These are phyloP conservation scores for Xerus inauris DNA, from an alignment of 2,113 vertebrate genomes.

Conservation along the genomic window DNA sequence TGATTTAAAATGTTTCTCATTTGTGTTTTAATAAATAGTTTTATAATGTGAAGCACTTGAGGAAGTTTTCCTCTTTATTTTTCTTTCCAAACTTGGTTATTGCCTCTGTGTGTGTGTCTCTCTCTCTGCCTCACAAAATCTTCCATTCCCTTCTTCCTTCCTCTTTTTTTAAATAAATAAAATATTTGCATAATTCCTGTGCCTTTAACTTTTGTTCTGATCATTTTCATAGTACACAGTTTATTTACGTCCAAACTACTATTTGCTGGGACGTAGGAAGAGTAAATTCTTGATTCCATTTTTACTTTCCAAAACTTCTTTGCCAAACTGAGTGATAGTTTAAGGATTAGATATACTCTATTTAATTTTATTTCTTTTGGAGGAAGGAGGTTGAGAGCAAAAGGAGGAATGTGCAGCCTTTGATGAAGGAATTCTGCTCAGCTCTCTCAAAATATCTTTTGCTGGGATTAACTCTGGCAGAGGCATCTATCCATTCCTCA, in stretches of 20 bases:
- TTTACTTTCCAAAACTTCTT: neutral
- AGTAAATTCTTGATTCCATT: neutral
- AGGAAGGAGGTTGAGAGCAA: neutral
- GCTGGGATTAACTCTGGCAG: neutral
- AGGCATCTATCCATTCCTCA: neutral
- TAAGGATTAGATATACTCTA: neutral
- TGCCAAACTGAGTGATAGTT: neutral
- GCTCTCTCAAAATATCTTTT: neutral
- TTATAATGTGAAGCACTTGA: neutral
- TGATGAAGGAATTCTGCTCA: constrained; percentile 37
- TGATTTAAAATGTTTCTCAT: neutral
- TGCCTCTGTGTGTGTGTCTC: accelerated
- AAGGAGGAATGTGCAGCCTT: neutral
- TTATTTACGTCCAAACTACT: neutral
- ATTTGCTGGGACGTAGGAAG: neutral
- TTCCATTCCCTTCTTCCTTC: accelerated
- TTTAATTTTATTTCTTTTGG: constrained; percentile 7
- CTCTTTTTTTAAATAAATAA: neutral
- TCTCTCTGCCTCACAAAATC: accelerated
- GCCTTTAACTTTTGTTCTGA: neutral
- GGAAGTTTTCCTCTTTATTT: neutral
- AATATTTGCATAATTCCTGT: neutral
- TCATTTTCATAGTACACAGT: neutral
- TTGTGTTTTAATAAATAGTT: neutral
- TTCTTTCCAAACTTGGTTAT: neutral